phyloP scores from a whole-genome alignment of 2,113 vertebrate genomes.

The Motacilla alba region DNA sequence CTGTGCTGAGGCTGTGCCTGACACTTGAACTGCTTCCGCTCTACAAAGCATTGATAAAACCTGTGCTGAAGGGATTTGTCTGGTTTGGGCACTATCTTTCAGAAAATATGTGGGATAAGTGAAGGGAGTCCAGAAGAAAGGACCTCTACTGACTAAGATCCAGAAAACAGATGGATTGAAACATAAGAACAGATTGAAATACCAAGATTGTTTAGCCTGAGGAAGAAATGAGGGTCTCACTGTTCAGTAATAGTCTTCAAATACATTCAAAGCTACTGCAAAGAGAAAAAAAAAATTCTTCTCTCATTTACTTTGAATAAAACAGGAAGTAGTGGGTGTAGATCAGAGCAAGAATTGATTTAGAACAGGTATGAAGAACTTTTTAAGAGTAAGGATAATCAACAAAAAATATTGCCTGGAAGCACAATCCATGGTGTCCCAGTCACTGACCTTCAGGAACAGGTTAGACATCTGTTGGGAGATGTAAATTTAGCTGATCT shows the following conservation, averaged over 20 bases:
- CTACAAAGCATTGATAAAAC: rapidly evolving
- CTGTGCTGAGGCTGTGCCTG: background rate
- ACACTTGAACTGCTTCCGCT: background rate
- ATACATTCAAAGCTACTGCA: background rate
- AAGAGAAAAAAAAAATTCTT: background rate
- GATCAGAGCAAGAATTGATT: background rate
- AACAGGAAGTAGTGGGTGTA: background rate
- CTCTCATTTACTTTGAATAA: background rate
- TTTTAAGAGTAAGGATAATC: background rate
- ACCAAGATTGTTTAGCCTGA: background rate
- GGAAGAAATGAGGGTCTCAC: background rate
- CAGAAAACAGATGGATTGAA: background rate
- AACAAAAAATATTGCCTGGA: background rate
- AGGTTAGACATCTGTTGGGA: background rate
- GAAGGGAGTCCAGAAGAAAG: background rate
- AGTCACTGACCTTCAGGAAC: constrained; percentile 3
- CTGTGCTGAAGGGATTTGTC: background rate
- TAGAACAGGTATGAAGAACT: background rate
- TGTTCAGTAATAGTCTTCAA: background rate
- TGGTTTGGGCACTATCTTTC: background rate
- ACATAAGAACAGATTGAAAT: background rate
- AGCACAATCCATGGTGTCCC: background rate
- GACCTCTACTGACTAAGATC: background rate
- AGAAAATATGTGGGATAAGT: background rate
- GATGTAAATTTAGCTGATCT: background rate